Evolutionary conservation across 2,888 invertebrate species (phyloP).

Genomic region (Leucophora obtusa): DNA sequence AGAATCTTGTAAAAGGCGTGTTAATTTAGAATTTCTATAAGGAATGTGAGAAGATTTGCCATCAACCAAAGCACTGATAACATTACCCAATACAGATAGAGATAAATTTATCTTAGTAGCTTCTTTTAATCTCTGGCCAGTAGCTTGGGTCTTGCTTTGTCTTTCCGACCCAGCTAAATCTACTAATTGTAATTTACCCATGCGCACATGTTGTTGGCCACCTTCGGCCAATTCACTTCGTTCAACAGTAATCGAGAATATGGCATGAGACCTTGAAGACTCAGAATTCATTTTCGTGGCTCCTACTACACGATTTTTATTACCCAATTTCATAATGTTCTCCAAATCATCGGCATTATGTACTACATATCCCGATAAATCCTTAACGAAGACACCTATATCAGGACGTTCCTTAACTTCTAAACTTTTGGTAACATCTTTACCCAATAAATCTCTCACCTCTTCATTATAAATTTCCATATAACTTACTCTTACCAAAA

Average conservation of each 20-base stretch:
- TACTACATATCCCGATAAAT: slow-evolving; percentile 97
- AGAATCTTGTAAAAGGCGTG: slow-evolving; percentile 95
- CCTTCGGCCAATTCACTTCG: slow-evolving; percentile 91
- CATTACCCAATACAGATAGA: slow-evolving; percentile 97
- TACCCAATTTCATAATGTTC: slow-evolving; percentile 96
- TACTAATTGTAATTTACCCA: slow-evolving; percentile 98
- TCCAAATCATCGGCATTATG: slow-evolving; percentile 97
- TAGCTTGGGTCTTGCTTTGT: slow-evolving; percentile 97
- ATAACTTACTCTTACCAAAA: slow-evolving; percentile 97
- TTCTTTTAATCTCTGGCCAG: slow-evolving; percentile 94
- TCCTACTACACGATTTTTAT: slow-evolving; percentile 93
- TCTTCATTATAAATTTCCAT: slow-evolving; percentile 99
- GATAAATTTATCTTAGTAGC: slow-evolving; percentile 99
- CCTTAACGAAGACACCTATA: slow-evolving; percentile 97
- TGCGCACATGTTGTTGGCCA: slow-evolving; percentile 92
- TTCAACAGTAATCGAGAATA: slow-evolving; percentile 98
- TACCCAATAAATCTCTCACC: slow-evolving; percentile 94
- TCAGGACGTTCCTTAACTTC: slow-evolving; percentile 98
- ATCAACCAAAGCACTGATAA: slow-evolving; percentile 98
- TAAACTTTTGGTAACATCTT: slow-evolving; percentile 90
- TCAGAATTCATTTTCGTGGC: slow-evolving; percentile 98
- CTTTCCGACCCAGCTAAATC: slow-evolving; percentile 99
- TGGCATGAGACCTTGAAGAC: slow-evolving; percentile 98
- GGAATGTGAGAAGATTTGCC: slow-evolving; percentile 98
- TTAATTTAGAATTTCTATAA: slow-evolving; percentile 98